Base-by-base conservation (phyloP, 2,888 invertebrate genomes). In the Torymus texanus region DNA sequence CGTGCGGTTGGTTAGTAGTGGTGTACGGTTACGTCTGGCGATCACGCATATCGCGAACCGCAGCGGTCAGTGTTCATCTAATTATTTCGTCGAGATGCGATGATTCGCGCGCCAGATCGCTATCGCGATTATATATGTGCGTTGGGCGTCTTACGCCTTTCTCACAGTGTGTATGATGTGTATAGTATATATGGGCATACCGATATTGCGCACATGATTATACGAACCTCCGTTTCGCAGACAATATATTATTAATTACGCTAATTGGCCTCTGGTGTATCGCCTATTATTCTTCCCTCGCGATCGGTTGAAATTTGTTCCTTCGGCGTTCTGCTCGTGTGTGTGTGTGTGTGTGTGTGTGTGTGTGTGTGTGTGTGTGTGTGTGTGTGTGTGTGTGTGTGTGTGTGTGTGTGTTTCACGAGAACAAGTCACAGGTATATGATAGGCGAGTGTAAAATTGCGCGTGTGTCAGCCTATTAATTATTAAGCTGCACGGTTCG, bases 21-120 rank as follows among this genome's bases (percentile, higher is more conserved):
- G 70, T 75, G 78, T 80, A 73, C 79, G 80, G 78, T 70, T 78
- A 71, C 81, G 81, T 82, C 78, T 72, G 82, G 81, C 75, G 73
- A 82, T 82, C 80, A 82, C 82, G 82, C 75, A 77, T 41, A 55
- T 29, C 55, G 58, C 24, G 21, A 67, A 59, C 16, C 16, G 66
- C 68, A 41, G 66, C 14, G 18, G 16, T 16, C 61, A 10, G 21
- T 21, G n/a, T 61, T 61, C 76, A 77, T 77, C 82, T 82, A 82
- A 83, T 83, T 83, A 83, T 83, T 82, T 83, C 81, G 73, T 78
- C 76, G 78, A 18, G 63, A 74, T 68, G 29, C 29, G 72, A 68
- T 59, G 73, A 61, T 68, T 73, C 29, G 67, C 41, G 14, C 58
- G n/a, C 62, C 59, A 55, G 73, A 74, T 68, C 50, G 62, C 67